A percentile compares a stretch with the other conserved stretches of the same genome.
Evolutionary conservation across 1,140 invertebrate species (phyloP).

Genomic region (Drosophila mayri): DNA sequence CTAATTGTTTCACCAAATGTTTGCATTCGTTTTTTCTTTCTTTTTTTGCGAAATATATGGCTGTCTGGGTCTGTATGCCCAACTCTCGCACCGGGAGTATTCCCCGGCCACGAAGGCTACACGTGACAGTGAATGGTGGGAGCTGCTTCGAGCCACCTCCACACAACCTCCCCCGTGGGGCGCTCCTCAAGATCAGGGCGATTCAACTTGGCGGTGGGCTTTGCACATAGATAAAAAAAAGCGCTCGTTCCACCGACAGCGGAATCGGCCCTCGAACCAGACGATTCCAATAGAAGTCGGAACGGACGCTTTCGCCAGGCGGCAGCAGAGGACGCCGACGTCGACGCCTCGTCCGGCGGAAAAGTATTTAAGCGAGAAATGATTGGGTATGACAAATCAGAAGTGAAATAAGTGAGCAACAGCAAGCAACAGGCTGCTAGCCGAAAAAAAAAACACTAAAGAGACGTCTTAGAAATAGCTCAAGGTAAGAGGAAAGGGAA

Average conservation of each 20-base stretch:
- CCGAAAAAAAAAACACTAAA: conserved; percentile 9
- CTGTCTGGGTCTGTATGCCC: conserved; percentile 11
- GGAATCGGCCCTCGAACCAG: conserved; percentile 29
- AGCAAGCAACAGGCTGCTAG: conserved; percentile 45
- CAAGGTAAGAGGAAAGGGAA: conserved; percentile 38
- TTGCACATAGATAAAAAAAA: conserved; percentile 37
- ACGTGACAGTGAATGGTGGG: conserved; percentile 51
- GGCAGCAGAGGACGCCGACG: conserved; percentile 20
- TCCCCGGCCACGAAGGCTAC: conserved; percentile 67
- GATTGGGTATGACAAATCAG: conserved; percentile 74
- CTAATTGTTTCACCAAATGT: conserved; percentile 49
- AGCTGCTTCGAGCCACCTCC: background rate
- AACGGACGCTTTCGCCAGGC: conserved; percentile 29
- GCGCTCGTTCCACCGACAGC: conserved; percentile 9
- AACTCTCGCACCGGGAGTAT: conserved; percentile 50
- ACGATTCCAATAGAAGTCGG: conserved; percentile 55
- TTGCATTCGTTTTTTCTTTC: conserved; percentile 14
- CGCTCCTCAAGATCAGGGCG: conserved; percentile 48
- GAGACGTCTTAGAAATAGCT: conserved; percentile 10
- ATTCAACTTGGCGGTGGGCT: conserved; percentile 13
- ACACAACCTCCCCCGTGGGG: conserved; percentile 4
- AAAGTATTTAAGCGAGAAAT: conserved; percentile 76
- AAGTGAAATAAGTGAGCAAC: conserved; percentile 74
- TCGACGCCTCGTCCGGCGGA: conserved; percentile 18
- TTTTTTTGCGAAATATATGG: conserved; percentile 25